Base-by-base conservation (phyloP, 64 coral and sea anemone species). In the Pocillopora damicornis region DNA sequence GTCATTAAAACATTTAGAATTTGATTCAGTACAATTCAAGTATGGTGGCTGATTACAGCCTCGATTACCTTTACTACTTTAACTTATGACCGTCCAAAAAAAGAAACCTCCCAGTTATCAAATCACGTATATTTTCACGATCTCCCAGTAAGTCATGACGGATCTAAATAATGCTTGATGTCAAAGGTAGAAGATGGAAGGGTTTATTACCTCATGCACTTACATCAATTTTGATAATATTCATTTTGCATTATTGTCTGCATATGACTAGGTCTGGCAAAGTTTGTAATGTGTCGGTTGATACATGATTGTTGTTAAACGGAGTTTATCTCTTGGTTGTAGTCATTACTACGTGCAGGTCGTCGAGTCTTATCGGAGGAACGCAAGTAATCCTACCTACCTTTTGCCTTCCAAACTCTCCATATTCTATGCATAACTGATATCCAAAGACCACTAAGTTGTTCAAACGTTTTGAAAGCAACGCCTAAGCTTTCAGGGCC, bases 351-450 rank as follows among this genome's bases (percentile, higher is more conserved):
- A 63, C 61, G 34, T 36, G 17, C 6, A 45, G 61, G 61, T 20
- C 63, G 17, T 63, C 61, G 35, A 68, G 13, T 83, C 18, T 8
- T 51, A 65, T 71, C 72, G 22, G 81, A 51, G 13, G 38, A 85
- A 85, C 65, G 36, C 37, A 73, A 88, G 45, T 72, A 72, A 72
- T 12, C 81, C 20, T 58, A 92, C 90, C 36, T 95, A 95, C 94
- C 94, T 95, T 95, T 95, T 51, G 87, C 94, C 66, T 95, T 95
- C 94, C 94, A 95, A 75, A 95, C 86, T 82, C 91, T 88, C 94
- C 94, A 95, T 95, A 95, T 92, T 95, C 94, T 95, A 92, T 92
- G 94, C 81, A 95, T 91, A 61, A 95, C 78, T 35, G 94, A 95
- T 72, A 95, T 95, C 94, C 94, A 95, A 68, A 95, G 81, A 11